Evolutionary conservation across 2,888 invertebrate genomes (phyloP), one percentile per base, ranked within the genome.

Genomic region (Leptinotarsa rubiginosa): DNA sequence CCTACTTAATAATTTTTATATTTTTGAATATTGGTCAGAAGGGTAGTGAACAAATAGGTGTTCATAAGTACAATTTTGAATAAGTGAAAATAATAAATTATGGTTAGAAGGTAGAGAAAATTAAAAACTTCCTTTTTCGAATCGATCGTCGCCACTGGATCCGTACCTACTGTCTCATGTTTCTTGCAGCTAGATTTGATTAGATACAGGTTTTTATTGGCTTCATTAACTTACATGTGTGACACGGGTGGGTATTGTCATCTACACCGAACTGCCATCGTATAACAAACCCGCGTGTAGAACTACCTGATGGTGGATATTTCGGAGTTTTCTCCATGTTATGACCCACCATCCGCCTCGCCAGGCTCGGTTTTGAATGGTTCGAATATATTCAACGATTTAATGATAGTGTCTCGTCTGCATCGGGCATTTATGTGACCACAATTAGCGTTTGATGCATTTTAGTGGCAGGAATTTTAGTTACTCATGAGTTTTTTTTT

Each of bases 161-260:
- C 62, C 62, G n/a, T 71, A 73, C 73, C 76, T 69, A 72, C 69
- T 65, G 71, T 76, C 69, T 64, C 71, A 52, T 73, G 72, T 76
- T 76, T 71, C 72, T 69, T 64, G 54, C 69, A 66, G 68, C 72
- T 76, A 78, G 77, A 79, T 79, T 78, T 76, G 78, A 78, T 79
- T 79, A 78, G 78, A 78, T 79, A 74, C 79, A 69, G 79, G 79
- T 79, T 79, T 79, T 79, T 79, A 79, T 78, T 74, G 77, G 77
- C 75, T 77, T 79, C 78, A 78, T 79, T 78, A 79, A 75, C 73
- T 78, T 75, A 76, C 75, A 77, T 68, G 68, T 77, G 75, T 76
- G 77, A 77, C 77, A 77, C 69, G 74, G 76, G 75, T 72, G 68
- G 69, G 71, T 75, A 76, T 75, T 77, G 77, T 77, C 77, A 74